Base-by-base conservation (phyloP, 2,888 invertebrate genomes). In the Drosophila emarginata region DNA sequence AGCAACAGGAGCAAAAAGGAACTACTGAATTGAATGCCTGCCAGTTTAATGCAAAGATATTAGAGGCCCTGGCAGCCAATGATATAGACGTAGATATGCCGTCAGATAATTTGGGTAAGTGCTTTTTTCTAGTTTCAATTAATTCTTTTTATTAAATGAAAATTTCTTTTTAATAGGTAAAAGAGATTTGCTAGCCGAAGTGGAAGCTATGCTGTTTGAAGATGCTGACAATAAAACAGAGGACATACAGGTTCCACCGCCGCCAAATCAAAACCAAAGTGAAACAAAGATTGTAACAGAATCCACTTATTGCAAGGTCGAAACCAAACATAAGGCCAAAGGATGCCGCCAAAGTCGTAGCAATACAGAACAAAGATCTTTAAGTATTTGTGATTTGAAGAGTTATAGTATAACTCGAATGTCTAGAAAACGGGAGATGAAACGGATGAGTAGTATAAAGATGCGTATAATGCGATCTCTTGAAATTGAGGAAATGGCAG, bases 321-420 rank as follows among this genome's bases (percentile, higher is more conserved):
- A 50, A 12, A n/a, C 0, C 4, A 32, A 11, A 1, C n/a, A 11
- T 1, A 37, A 7, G 18, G 9, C 50, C 3, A 67, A 57, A 3
- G 32, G 36, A 12, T 9, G 12, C 14, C 63, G 21, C 1, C 40
- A 7, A 0, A 52, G 18, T 0, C 36, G 18, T 9, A n/a, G 5
- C 0, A 67, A 60, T 7, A 15, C 39, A 0, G 56, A 57, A 11
- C 18, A 45, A 7, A 78, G 64, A 14, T 1, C 50, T 0, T 59
- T 59, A 2, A 39, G 40, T 7, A 76, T 68, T 21, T 78, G 78
- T 18, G 66, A 85, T 15, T 53, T 76, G 0, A 87, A 76, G 32
- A 88, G 88, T 45, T 80, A 80, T 69, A 70, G 74, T 0, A 81
- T 85, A 36, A 67, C 70, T 3, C 77, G 79, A 7, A 65, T 76